phyloP scores from a whole-genome alignment of 2,888 invertebrate species.

The Diaprepes abbreviatus region DNA sequence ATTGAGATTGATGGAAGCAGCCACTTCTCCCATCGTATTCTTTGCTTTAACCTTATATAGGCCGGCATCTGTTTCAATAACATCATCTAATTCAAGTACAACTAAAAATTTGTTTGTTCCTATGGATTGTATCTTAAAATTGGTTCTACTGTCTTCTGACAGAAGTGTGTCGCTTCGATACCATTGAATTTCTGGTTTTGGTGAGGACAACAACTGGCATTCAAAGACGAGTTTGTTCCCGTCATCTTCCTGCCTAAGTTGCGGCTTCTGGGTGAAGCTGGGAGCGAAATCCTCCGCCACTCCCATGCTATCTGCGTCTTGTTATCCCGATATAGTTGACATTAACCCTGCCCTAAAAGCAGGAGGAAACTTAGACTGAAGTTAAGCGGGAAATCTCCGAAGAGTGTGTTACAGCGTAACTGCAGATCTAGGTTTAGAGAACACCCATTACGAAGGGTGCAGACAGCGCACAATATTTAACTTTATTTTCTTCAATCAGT shows the following conservation, averaged over 20 bases:
- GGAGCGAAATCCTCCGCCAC: conserved; percentile 96
- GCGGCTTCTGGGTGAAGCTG: conserved; percentile 98
- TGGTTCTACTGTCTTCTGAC: conserved; percentile 86
- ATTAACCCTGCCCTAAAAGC: conserved; percentile 65
- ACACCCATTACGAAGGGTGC: conserved; percentile 16
- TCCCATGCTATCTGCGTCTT: conserved; percentile 74
- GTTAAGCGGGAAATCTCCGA: conserved; percentile 2
- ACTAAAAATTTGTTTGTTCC: conserved; percentile 90
- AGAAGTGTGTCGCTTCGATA: conserved; percentile 90
- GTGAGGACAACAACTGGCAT: conserved; percentile 89
- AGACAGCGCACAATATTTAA: conserved; percentile 24
- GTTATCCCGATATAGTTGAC: conserved; percentile 65
- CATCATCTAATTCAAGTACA: conserved; percentile 94
- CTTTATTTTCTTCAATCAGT: conserved; percentile 13
- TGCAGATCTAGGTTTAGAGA: conserved; percentile 40
- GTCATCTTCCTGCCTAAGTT: conserved; percentile 95
- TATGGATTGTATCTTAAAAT: conserved; percentile 89
- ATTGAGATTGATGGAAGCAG: conserved; percentile 96
- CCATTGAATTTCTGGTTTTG: conserved; percentile 94
- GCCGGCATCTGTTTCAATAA: conserved; percentile 95
- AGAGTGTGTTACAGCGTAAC: conserved; percentile 44
- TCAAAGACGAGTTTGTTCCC: conserved; percentile 96
- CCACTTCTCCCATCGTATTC: conserved; percentile 97
- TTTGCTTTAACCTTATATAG: conserved; percentile 97
- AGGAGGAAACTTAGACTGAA: conserved; percentile 29